phyloP scores from a whole-genome alignment of 2,888 invertebrate genomes.

The Melinaea menophilus region DNA sequence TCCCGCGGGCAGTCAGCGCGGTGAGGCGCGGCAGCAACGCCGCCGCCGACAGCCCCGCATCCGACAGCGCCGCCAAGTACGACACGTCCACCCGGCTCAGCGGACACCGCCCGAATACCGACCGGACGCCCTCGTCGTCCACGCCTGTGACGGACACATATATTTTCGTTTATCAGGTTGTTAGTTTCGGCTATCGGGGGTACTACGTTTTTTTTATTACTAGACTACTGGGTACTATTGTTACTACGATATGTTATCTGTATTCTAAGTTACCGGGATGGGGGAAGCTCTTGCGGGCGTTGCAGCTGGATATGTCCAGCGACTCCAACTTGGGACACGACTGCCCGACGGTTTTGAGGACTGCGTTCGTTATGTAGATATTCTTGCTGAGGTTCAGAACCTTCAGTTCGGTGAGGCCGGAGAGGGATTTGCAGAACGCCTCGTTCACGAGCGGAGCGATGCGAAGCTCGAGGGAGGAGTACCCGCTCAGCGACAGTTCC shows the following conservation, averaged over 20 bases:
- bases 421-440: slow-evolving; percentile 56
- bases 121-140: slow-evolving; percentile 54
- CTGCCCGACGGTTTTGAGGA: slow-evolving; percentile 70
- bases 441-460: slow-evolving; percentile 45
- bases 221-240: too few species aligned
- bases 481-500: slow-evolving; percentile 64
- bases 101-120: slow-evolving; percentile 49
- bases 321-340: slow-evolving; percentile 63
- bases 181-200: too few species aligned
- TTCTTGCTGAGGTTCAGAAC: slow-evolving; percentile 66
- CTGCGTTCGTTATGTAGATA: slow-evolving; percentile 69
- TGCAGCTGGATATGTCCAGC: slow-evolving; percentile 69
- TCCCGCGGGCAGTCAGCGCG: slow-evolving; percentile 46
- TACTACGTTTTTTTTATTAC: too few species aligned
- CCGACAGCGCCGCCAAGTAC: slow-evolving; percentile 53
- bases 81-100: slow-evolving; percentile 57
- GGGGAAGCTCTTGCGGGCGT: slow-evolving; percentile 45
- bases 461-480: slow-evolving; percentile 46
- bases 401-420: slow-evolving; percentile 63
- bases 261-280: slow-evolving; percentile 43
- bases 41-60: slow-evolving; percentile 45
- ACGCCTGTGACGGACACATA: slow-evolving; percentile 43
- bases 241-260: neutral
- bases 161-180: too few species aligned
- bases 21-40: slow-evolving; percentile 41